A percentile compares a stretch with the other conserved stretches of the same genome.
These are phyloP conservation scores for Oithona nana DNA, from an alignment of 2,888 invertebrate genomes.

Conservation along the genomic window DNA sequence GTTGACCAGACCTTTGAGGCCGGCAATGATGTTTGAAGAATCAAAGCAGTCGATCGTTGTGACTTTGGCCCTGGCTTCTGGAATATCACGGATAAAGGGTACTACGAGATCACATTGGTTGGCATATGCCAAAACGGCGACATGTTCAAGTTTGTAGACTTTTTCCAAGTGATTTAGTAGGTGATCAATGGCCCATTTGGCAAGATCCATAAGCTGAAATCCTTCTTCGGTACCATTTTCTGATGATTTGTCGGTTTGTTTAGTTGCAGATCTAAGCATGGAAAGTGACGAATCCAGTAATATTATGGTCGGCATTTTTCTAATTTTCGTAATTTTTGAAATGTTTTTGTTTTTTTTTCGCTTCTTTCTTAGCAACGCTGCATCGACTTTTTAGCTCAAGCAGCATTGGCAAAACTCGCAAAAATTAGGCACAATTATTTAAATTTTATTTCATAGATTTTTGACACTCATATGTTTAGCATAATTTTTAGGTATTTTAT, in stretches of 20 bases:
- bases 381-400: too few relatives aligned
- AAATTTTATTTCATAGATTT: too few relatives aligned
- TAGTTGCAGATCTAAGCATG: slow-evolving; percentile 39
- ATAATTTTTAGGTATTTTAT: too few relatives aligned
- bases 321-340: too few relatives aligned
- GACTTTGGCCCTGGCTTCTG: slow-evolving; percentile 51
- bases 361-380: too few relatives aligned
- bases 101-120: slow-evolving; percentile 35
- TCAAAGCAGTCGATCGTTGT: slow-evolving; percentile 61
- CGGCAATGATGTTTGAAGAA: slow-evolving; percentile 61
- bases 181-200: slow-evolving; percentile 43
- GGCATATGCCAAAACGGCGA: slow-evolving; percentile 36
- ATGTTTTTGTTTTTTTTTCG: too few relatives aligned
- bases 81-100: slow-evolving; percentile 74
- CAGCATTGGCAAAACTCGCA: too few relatives aligned
- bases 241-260: slow-evolving; percentile 36
- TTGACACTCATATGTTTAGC: too few relatives aligned
- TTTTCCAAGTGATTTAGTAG: slow-evolving; percentile 43
- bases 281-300: slow-evolving; percentile 51
- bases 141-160: slow-evolving; percentile 49
- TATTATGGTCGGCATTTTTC: slow-evolving; percentile 51
- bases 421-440: too few relatives aligned
- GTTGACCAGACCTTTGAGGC: slow-evolving; percentile 55
- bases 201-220: slow-evolving; percentile 27
- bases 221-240: slow-evolving; percentile 33